Conservation (phyloP, 2,888 invertebrate genomes). For the Drosophila flavopinicola region DNA sequence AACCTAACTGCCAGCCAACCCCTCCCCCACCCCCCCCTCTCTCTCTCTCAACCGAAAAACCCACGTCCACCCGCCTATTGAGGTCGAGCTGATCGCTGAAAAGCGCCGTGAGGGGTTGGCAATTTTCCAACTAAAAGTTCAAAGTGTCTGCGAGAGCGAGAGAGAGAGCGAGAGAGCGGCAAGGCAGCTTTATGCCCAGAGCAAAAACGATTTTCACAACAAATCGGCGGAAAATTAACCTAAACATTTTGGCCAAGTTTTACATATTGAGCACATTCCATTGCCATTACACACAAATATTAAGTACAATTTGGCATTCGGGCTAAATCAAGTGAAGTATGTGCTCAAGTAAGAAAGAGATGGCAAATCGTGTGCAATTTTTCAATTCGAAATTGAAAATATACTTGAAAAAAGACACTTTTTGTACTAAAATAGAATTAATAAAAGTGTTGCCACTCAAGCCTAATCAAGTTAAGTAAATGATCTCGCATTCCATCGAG, state of each 20-base stretch:
- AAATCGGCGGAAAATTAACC: conserved; percentile 30
- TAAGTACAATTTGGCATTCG: conserved; percentile 12
- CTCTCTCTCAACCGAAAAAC: background rate
- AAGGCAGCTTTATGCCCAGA: conserved; percentile 66
- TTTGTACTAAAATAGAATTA: no score
- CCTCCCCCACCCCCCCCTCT: background rate
- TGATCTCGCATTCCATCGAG: no score
- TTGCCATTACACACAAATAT: conserved; percentile 36
- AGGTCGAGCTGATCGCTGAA: conserved; percentile 75
- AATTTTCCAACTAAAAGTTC: conserved; percentile 72
- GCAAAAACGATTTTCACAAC: conserved; percentile 35
- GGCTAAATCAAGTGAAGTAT: background rate
- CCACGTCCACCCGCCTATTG: conserved; percentile 43
- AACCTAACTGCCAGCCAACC: no score
- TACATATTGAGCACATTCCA: conserved; percentile 43
- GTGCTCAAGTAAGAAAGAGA: no score
- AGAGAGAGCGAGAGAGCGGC: conserved; percentile 4
- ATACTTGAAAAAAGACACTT: no score
- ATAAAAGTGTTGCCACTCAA: no score
- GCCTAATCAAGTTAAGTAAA: no score
- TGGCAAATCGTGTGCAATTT: no score
- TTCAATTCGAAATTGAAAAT: no score
- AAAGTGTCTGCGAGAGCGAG: conserved; percentile 21
- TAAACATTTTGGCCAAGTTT: conserved; percentile 60
- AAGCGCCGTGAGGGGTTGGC: conserved; percentile 74